Conservation (phyloP, 2,888 invertebrate genomes). For the Andrena bucephala region DNA sequence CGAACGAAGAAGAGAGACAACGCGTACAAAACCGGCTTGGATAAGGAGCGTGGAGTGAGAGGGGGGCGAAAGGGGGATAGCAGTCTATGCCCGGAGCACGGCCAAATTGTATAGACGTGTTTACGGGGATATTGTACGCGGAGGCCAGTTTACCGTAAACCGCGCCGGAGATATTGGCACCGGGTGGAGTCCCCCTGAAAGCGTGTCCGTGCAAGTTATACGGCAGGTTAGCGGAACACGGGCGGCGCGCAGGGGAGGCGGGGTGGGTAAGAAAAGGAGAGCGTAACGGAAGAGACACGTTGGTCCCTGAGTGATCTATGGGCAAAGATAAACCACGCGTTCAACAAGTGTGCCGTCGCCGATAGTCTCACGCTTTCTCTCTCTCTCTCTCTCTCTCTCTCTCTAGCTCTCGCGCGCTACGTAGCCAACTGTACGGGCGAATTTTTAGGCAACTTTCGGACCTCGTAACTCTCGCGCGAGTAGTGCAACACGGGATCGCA, state of each 20-base stretch:
- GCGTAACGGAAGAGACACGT: constrained; percentile 67
- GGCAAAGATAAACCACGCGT: constrained; percentile 84
- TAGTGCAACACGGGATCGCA: not conserved
- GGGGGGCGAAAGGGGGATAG: constrained; percentile 4
- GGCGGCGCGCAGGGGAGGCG: constrained; percentile 19
- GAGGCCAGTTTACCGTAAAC: constrained; percentile 31
- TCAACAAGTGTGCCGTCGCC: constrained; percentile 84
- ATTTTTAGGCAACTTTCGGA: constrained; percentile 31
- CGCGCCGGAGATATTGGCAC: constrained; percentile 37
- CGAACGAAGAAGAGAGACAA: not conserved
- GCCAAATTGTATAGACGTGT: constrained; percentile 9
- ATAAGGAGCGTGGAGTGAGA: not conserved
- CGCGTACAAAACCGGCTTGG: too few species aligned
- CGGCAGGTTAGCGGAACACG: constrained; percentile 42
- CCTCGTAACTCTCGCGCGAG: not conserved
- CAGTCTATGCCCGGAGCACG: not conserved
- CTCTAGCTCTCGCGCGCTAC: not conserved
- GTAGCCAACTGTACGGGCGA: constrained; percentile 5
- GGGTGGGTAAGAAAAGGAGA: constrained; percentile 49
- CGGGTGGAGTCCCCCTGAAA: constrained; percentile 15
- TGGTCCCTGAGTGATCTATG: constrained; percentile 82
- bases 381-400: constrained; percentile 22
- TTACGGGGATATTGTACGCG: constrained; percentile 15
- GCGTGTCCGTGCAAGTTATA: constrained; percentile 44
- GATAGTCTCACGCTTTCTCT: constrained; percentile 72